Conservation (phyloP, 2,113 vertebrate species). For the Nibea coibor region DNA sequence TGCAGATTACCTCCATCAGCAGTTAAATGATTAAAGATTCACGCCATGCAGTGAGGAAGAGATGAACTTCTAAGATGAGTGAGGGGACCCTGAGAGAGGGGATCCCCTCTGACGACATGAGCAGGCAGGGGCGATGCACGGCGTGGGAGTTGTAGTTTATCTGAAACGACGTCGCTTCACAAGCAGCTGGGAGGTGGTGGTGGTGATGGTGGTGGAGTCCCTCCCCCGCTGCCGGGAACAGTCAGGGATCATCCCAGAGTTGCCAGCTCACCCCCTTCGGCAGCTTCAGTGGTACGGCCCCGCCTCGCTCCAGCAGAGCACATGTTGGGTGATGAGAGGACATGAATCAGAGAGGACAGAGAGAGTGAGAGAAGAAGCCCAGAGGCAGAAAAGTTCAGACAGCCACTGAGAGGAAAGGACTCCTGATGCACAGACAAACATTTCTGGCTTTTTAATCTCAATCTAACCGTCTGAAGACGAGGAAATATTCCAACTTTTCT, state of each 20-base stretch:
- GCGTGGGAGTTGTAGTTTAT: conserved; percentile 59
- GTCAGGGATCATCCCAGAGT: conserved; percentile 37
- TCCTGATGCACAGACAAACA: background rate
- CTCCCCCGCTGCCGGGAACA: conserved; percentile 63
- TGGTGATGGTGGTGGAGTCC: conserved; percentile 15
- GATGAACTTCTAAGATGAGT: too few relatives aligned
- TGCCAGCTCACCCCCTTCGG: conserved; percentile 67
- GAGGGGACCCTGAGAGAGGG: conserved; percentile 35
- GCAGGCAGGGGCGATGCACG: conserved; percentile 19
- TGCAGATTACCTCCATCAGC: background rate
- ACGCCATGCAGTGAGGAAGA: background rate
- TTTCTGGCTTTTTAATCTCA: background rate
- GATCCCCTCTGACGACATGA: conserved; percentile 64
- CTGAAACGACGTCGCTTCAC: conserved; percentile 16
- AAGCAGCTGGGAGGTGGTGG: conserved; percentile 36
- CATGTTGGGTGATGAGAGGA: conserved; percentile 62
- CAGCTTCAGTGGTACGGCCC: conserved; percentile 58
- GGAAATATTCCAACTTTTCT: conserved; percentile 21
- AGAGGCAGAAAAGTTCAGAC: conserved; percentile 15
- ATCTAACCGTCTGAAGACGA: background rate
- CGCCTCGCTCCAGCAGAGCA: conserved; percentile 52
- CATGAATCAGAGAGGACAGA: conserved; percentile 53
- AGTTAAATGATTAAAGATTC: background rate
- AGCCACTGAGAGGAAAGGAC: background rate
- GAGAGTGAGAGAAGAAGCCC: conserved; percentile 29